Percentiles rank a stretch among this genome's conserved stretches.
Evolutionary conservation across 1,140 invertebrate species (phyloP).

Genomic region (Diorhabda elongata): DNA sequence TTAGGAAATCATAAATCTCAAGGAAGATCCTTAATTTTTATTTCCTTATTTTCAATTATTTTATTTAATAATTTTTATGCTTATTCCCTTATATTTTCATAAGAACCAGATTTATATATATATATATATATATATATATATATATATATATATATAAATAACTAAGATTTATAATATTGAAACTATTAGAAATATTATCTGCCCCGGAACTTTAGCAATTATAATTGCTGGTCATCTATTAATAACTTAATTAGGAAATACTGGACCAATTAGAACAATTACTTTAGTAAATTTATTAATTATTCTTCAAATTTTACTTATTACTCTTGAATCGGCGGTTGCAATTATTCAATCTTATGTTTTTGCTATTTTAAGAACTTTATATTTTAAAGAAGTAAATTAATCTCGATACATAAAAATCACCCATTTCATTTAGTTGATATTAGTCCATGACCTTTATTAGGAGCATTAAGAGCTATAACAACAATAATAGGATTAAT

Average conservation of each 20-base stretch:
- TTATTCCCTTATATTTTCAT: conserved; percentile 67
- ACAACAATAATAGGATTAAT: conserved; percentile 47
- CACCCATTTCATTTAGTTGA: conserved; percentile 54
- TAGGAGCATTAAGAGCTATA: conserved; percentile 48
- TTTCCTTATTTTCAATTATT: conserved; percentile 54
- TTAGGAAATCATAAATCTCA: conserved; percentile 45
- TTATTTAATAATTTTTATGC: conserved; percentile 61
- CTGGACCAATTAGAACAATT: conserved; percentile 37
- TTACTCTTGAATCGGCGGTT: conserved; percentile 44
- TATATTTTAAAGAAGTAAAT: conserved; percentile 46
- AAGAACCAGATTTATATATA: conserved; percentile 54
- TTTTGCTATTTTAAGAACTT: conserved; percentile 43
- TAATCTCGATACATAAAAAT: conserved; percentile 49
- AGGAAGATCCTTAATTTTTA: conserved; percentile 51
- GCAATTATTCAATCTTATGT: conserved; percentile 40
- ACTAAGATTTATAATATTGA: conserved; percentile 59
- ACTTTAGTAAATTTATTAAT: conserved; percentile 45
- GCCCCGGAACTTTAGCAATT: conserved; percentile 58
- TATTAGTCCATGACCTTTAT: conserved; percentile 54
- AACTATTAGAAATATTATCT: conserved; percentile 60
- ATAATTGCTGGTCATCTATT: conserved; percentile 65
- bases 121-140: conserved; percentile 47
- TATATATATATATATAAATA: conserved; percentile 56
- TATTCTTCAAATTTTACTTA: conserved; percentile 50
- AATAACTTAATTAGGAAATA: conserved; percentile 51